Evolutionary conservation across 2,888 invertebrate species (phyloP), one percentile per base, ranked within the genome.

Genomic region (Drosophila meridionalis): DNA sequence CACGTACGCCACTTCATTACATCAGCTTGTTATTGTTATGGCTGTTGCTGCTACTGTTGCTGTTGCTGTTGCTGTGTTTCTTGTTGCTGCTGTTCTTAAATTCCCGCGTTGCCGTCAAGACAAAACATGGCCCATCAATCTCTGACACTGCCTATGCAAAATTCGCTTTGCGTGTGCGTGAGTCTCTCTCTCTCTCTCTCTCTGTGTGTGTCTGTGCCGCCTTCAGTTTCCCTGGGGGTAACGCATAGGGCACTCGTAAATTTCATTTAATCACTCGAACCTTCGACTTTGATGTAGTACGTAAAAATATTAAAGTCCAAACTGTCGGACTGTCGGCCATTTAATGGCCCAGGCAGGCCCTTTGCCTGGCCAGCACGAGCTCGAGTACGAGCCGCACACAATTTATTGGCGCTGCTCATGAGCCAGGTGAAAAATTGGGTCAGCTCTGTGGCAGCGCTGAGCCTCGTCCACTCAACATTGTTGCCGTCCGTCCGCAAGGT

Each of bases 251-350:
- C 55, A 69, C 81, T 80, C 77, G 81, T 79, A 79, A 80, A 79
- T 79, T 79, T 80, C 69, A 79, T 80, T 79, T 79, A 80, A 79
- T 79, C 79, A 79, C 79, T 77, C 75, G 80, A 77, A 67, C 79
- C 80, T 74, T 73, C 77, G 80, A 79, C 79, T 79, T 76, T 73
- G 77, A 80, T 76, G 67, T 70, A 79, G 69, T 75, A 69, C 80
- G 69, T 53, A 76, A 76, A 80, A 80, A 80, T 72, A 80, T 79
- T 80, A 76, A 76, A 80, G 77, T 80, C 69, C 72, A 63, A 68
- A 76, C 71, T 74, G 80, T 80, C 76, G 68, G 80, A 79, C 75
- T 78, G 50, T 52, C 74, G 75, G 75, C 80, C 75, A 79, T 79
- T 77, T 79, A 77, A 77, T 63, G 69, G 69, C 78, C 58, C 20